Percentiles rank a stretch among this genome's conserved stretches.
Conservation (phyloP, 2,113 vertebrate species). For the Aphelocoma coerulescens region DNA sequence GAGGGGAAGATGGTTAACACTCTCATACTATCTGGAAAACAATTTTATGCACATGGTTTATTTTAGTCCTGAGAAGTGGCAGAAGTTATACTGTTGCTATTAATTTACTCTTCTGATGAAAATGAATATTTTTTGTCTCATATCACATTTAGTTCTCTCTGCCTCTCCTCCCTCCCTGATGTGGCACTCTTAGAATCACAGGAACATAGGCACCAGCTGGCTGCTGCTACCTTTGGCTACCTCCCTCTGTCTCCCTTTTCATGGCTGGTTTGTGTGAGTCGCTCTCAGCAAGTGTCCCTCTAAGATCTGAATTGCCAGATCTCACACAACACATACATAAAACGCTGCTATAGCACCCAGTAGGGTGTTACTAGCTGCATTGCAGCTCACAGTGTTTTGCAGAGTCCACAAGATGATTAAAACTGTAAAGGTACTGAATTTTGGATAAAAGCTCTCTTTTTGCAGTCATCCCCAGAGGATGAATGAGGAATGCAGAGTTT, state of each 20-base stretch:
- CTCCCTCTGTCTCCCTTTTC: not conserved
- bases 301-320: not conserved
- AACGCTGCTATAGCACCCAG: not conserved
- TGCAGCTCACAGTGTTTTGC: not conserved
- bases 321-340: not conserved
- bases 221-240: not conserved
- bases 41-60: not conserved
- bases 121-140: not conserved
- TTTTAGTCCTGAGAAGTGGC: not conserved
- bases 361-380: not conserved
- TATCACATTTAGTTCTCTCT: not conserved
- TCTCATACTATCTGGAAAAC: not conserved
- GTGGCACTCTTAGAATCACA: not conserved
- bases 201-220: not conserved
- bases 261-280: rapidly evolving
- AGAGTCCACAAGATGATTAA: not conserved
- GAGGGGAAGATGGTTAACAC: not conserved
- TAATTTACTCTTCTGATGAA: not conserved
- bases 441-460: not conserved
- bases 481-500: not conserved
- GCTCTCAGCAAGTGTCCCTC: rapidly evolving
- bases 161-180: not conserved
- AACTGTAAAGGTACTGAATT: not conserved
- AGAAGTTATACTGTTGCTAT: not conserved
- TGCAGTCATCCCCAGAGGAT: not conserved